Percentiles rank a stretch among this genome's conserved stretches.
Conservation (phyloP, 2,888 invertebrate genomes). For the Strigamia crassipes region DNA sequence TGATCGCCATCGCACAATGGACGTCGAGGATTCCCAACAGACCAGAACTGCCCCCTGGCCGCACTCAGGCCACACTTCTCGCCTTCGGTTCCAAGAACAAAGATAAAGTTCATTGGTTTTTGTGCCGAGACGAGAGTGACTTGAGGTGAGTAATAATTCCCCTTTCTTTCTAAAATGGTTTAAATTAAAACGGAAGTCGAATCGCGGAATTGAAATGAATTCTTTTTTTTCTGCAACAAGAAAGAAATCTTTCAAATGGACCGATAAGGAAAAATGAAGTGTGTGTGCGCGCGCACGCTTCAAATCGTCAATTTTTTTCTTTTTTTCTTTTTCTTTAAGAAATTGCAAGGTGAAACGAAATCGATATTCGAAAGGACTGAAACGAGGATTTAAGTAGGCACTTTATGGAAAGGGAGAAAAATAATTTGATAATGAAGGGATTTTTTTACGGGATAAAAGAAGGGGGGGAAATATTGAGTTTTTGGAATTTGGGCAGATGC, state of each 20-base stretch:
- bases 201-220: not conserved
- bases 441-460: not conserved
- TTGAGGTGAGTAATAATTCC: conserved; percentile 68
- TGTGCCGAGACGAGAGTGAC: conserved; percentile 76
- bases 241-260: not conserved
- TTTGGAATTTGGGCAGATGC: not conserved
- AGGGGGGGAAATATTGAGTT: not conserved
- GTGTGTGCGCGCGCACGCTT: not conserved
- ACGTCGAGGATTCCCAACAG: conserved; percentile 76
- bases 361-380: not conserved
- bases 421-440: not conserved
- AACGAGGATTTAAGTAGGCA: not conserved
- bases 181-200: not conserved
- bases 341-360: conserved; percentile 10
- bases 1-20: conserved; percentile 80
- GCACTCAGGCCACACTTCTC: conserved; percentile 73
- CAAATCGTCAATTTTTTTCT: not conserved
- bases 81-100: conserved; percentile 74
- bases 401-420: not conserved
- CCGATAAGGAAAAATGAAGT: not conserved
- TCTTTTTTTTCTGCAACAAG: not conserved
- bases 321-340: not conserved
- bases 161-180: not conserved
- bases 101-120: conserved; percentile 78
- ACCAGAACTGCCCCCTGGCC: conserved; percentile 72